phyloP scores from a whole-genome alignment of 2,113 vertebrate species.

The Struthidea cinerea region DNA sequence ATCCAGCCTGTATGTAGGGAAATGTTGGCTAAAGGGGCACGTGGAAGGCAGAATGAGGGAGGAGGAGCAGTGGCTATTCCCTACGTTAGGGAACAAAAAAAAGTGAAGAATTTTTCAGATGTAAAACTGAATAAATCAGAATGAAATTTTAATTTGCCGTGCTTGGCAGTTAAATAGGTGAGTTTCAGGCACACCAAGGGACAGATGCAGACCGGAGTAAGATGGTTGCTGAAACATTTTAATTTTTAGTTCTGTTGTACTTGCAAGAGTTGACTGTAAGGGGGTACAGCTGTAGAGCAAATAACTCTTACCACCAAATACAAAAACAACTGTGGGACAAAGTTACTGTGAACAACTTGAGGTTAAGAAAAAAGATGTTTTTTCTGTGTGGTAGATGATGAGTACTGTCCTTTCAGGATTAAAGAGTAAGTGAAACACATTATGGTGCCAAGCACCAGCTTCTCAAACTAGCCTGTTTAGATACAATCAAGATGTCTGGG shows the following conservation, averaged over 20 bases:
- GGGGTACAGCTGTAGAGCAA: neutral
- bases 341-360: neutral
- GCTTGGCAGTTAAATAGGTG: neutral
- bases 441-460: neutral
- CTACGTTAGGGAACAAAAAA: neutral
- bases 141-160: neutral
- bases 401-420: neutral
- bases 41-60: fast-evolving
- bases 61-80: neutral
- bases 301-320: neutral
- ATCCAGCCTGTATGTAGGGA: fast-evolving
- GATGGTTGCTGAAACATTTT: neutral
- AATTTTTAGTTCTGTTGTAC: neutral
- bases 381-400: neutral
- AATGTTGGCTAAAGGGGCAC: neutral
- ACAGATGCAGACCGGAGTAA: neutral
- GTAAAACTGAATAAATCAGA: neutral
- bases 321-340: neutral
- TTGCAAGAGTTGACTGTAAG: neutral
- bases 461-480: neutral
- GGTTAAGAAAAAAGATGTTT: neutral
- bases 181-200: neutral
- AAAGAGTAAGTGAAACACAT: neutral
- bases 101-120: neutral
- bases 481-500: too few relatives aligned